These are phyloP conservation scores for Drosophila mayri DNA, from an alignment of 1,140 invertebrate species.

Conservation along the genomic window DNA sequence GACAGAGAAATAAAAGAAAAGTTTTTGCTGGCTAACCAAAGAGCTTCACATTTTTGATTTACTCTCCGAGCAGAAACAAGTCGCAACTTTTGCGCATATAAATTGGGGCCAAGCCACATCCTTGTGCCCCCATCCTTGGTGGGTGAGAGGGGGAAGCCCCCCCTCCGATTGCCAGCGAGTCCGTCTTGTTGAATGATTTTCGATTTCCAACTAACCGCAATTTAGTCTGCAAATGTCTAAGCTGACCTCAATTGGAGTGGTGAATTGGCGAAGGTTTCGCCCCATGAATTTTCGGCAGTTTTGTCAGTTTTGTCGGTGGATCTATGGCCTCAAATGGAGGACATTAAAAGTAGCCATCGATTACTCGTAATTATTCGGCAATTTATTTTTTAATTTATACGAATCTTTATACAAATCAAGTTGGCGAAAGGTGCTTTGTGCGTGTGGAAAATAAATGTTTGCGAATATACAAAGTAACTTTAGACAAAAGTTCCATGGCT, in stretches of 20 bases:
- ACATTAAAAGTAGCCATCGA: constrained; percentile 17
- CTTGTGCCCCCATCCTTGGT: too few relatives aligned
- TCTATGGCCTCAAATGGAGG: background rate
- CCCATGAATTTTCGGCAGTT: constrained; percentile 8
- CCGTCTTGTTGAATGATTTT: constrained; percentile 30
- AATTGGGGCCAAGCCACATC: constrained; percentile 53
- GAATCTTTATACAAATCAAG: constrained; percentile 7
- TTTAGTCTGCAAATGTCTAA: constrained; percentile 29
- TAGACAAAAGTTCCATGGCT: background rate
- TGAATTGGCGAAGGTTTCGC: constrained; percentile 4
- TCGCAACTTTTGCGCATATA: constrained; percentile 74
- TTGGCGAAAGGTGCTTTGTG: background rate
- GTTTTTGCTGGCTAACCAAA: constrained; percentile 64
- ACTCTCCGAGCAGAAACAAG: constrained; percentile 45
- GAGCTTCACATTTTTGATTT: constrained; percentile 77
- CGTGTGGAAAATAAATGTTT: constrained; percentile 6
- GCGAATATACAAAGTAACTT: constrained; percentile 6
- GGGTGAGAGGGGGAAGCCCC: background rate
- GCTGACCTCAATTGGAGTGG: constrained; percentile 22
- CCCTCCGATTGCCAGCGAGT: background rate
- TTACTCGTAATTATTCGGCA: constrained; percentile 15
- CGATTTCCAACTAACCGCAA: constrained; percentile 37
- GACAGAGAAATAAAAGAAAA: constrained; percentile 41
- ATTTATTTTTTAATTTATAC: constrained; percentile 33
- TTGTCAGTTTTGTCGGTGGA: background rate